Evolutionary conservation across 2,888 invertebrate species (phyloP).

Genomic region (Argyra leucocephala): DNA sequence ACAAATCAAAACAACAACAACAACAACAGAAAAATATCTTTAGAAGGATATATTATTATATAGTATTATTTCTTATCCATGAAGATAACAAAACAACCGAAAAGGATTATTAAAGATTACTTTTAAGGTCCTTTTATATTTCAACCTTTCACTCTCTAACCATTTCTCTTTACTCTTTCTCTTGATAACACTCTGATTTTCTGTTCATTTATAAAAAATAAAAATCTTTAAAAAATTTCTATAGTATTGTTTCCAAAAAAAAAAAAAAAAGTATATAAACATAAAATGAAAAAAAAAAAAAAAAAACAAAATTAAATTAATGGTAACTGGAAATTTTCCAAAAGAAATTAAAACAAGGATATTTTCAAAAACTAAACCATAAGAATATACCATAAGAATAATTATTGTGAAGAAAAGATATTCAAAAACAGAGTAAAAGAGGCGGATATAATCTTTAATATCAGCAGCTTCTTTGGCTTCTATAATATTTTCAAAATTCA

Average conservation of each 20-base stretch:
- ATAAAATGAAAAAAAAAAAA: not conserved
- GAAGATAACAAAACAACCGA: slow-evolving; percentile 6
- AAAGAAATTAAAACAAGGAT: not conserved
- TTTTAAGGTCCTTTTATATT: not conserved
- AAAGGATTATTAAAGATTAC: slow-evolving; percentile 6
- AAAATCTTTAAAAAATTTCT: not conserved
- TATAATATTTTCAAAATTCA: no score
- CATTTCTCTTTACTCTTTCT: not conserved
- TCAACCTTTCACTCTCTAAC: not conserved
- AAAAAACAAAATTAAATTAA: not conserved
- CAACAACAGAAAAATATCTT: not conserved
- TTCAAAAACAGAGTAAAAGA: not conserved
- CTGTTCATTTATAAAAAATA: not conserved
- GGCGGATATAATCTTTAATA: not conserved
- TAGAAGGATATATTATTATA: not conserved
- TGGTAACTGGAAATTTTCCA: not conserved
- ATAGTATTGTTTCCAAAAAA: not conserved
- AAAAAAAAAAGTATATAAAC: no score
- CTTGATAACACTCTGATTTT: not conserved
- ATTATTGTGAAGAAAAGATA: not conserved
- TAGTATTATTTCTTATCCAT: not conserved
- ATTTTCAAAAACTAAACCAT: not conserved
- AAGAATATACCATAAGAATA: not conserved
- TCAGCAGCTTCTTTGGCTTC: no score
- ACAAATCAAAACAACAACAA: not conserved